Evolutionary conservation across 1,140 invertebrate species (phyloP).

Genomic region (Drosophila sulfurigaster): DNA sequence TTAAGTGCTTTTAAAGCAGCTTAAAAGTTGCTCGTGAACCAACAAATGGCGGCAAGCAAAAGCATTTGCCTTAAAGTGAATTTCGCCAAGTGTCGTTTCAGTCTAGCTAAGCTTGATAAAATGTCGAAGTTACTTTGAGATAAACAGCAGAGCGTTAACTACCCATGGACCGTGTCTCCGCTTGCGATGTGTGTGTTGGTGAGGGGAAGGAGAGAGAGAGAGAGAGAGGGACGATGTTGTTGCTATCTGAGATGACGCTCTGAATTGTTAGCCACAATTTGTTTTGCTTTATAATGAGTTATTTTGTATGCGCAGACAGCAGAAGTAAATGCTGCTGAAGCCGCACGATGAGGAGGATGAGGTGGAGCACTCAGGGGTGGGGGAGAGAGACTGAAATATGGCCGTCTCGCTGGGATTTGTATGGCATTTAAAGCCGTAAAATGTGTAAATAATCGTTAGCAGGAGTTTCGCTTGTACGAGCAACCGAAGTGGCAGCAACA

Average conservation of each 20-base stretch:
- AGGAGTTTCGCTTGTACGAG: background rate
- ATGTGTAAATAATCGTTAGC: slow-evolving; percentile 4
- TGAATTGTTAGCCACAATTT: slow-evolving; percentile 78
- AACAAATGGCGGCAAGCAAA: background rate
- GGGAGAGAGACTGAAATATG: slow-evolving; percentile 15
- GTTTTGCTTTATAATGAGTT: slow-evolving; percentile 78
- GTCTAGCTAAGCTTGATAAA: slow-evolving; percentile 62
- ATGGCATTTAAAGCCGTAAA: slow-evolving; percentile 25
- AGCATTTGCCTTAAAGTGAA: background rate
- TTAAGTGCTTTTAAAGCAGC: slow-evolving; percentile 3
- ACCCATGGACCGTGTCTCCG: slow-evolving; percentile 10
- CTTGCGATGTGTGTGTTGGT: background rate
- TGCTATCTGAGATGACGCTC: slow-evolving; percentile 65
- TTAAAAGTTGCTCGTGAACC: background rate
- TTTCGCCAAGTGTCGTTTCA: slow-evolving; percentile 37
- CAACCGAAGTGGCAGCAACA: slow-evolving; percentile 12
- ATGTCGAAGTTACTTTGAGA: slow-evolving; percentile 61
- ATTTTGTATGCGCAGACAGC: slow-evolving; percentile 54
- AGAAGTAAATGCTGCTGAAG: background rate
- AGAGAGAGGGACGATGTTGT: no score
- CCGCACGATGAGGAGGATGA: background rate
- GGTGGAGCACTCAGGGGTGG: background rate
- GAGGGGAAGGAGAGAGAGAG: background rate
- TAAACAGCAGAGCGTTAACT: slow-evolving; percentile 52
- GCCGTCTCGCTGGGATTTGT: slow-evolving; percentile 33